Evolutionary conservation across 2,888 invertebrate genomes (phyloP), one percentile per base, ranked within the genome.

Genomic region (Rotaria socialis): DNA sequence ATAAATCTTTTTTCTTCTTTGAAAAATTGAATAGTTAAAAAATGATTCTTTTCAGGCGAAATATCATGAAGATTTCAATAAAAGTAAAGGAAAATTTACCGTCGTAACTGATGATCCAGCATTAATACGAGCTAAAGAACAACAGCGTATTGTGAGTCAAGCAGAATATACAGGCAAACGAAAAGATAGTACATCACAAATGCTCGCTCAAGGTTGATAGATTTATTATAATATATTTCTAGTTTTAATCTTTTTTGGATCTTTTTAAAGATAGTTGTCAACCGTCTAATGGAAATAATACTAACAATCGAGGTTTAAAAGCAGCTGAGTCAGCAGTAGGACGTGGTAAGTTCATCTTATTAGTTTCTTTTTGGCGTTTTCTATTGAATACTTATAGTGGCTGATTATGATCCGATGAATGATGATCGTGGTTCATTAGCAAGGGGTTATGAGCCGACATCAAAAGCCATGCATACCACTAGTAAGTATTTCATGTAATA

Each of bases 1-100:
- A 89, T 90, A 91, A 89, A 35, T 55, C 14, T 52, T 52, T 14
- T 16, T 16, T 52, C 14, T 14, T 8, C 8, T 2, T 35, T 35
- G 1, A 2, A 35, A 35, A 35, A 2, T 35, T 35, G 2, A 35
- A 35, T 35, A 35, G 35, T 35, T 35, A 35, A 35, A 35, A 35
- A 35, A 35, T 35, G 35, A 35, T 35, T 35, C 2, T 50, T 1
- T 22, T 47, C 14, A 86, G 86, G 86, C 67, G 24, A 86, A 86
- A 84, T 87, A 87, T 84, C 87, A 87, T 84, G 87, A 85, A 85
- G 87, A 87, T 85, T 87, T 87, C 58, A 85, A 87, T 80, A 85
- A 87, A 74, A 87, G 56, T 27, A 87, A 85, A 60, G 87, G 87
- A 43, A 84, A 84, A 74, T 85, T 85, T 43, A 87, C 87, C 43